Conservation (phyloP, 2,888 invertebrate genomes). For the Hydrotaea cyrtoneurina region DNA sequence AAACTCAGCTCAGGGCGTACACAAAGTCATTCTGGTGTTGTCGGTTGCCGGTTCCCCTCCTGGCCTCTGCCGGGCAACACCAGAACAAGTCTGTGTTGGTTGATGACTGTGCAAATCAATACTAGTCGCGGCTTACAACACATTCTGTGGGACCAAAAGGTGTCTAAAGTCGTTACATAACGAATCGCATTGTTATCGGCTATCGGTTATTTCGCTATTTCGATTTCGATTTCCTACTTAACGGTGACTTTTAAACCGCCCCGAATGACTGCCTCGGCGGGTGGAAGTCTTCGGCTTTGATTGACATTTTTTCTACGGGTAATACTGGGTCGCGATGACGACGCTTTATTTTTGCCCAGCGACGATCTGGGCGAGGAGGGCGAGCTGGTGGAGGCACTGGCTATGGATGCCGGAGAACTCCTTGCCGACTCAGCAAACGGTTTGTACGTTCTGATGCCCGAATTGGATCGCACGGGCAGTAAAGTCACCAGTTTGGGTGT, state of each 20-base stretch:
- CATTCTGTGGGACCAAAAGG: neutral
- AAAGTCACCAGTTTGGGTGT: conserved; percentile 84
- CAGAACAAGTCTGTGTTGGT: conserved; percentile 60
- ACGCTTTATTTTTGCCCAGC: neutral
- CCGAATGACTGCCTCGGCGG: conserved; percentile 78
- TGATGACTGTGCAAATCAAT: neutral
- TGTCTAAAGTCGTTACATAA: neutral
- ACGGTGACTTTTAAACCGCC: conserved; percentile 78
- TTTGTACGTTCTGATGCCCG: conserved; percentile 87
- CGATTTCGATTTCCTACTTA: conserved; percentile 63
- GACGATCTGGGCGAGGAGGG: conserved; percentile 29
- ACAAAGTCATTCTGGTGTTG: conserved; percentile 61
- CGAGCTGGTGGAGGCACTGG: neutral
- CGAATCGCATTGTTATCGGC: neutral
- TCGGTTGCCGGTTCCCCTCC: neutral
- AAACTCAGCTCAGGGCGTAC: neutral
- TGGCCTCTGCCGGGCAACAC: conserved; percentile 35
- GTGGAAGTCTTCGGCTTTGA: conserved; percentile 77
- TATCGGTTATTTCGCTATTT: neutral
- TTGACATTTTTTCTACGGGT: conserved; percentile 70
- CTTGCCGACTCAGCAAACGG: conserved; percentile 77
- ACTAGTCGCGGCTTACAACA: conserved; percentile 22
- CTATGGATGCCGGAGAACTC: conserved; percentile 34
- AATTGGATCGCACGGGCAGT: conserved; percentile 89
- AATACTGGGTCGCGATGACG: conserved; percentile 56